phyloP scores from a whole-genome alignment of 1,140 invertebrate genomes.

The Neodiprion pinetum region DNA sequence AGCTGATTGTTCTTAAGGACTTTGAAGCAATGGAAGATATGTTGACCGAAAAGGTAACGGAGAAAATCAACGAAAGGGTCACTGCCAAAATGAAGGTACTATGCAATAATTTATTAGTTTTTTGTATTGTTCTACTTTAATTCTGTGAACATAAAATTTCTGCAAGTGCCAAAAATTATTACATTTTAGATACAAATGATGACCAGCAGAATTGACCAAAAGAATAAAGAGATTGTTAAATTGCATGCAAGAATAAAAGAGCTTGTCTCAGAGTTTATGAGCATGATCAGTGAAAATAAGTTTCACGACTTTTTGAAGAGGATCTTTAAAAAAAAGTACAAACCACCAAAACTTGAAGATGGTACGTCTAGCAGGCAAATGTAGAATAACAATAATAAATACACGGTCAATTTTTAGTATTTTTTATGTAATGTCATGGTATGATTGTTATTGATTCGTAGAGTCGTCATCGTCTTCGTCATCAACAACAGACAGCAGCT shows the following conservation, averaged over 20 bases:
- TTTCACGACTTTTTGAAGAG: conserved; percentile 76
- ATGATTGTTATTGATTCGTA: conserved; percentile 28
- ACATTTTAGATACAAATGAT: conserved; percentile 33
- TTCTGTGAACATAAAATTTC: not conserved
- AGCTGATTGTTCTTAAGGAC: conserved; percentile 77
- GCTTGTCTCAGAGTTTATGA: conserved; percentile 65
- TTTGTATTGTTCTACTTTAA: not conserved
- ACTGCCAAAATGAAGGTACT: conserved; percentile 31
- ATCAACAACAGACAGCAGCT: conserved; percentile 63
- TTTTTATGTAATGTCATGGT: conserved; percentile 15
- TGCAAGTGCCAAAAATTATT: not conserved
- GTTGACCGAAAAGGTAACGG: conserved; percentile 66
- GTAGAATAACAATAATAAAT: conserved; percentile 20
- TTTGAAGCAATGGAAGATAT: conserved; percentile 76
- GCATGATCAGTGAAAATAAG: conserved; percentile 72
- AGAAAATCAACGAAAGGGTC: conserved; percentile 45
- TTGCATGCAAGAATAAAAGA: conserved; percentile 66
- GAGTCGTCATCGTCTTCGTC: conserved; percentile 53
- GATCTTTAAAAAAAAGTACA: conserved; percentile 80
- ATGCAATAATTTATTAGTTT: conserved; percentile 24
- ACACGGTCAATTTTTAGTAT: conserved; percentile 1
- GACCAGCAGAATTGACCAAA: conserved; percentile 34
- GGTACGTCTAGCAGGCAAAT: conserved; percentile 42
- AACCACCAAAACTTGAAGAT: conserved; percentile 61
- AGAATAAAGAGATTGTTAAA: conserved; percentile 47